Percentiles rank a stretch among this genome's conserved stretches.
Evolutionary conservation across 2,888 invertebrate genomes (phyloP).

Genomic region (Geophilus truncorum): DNA sequence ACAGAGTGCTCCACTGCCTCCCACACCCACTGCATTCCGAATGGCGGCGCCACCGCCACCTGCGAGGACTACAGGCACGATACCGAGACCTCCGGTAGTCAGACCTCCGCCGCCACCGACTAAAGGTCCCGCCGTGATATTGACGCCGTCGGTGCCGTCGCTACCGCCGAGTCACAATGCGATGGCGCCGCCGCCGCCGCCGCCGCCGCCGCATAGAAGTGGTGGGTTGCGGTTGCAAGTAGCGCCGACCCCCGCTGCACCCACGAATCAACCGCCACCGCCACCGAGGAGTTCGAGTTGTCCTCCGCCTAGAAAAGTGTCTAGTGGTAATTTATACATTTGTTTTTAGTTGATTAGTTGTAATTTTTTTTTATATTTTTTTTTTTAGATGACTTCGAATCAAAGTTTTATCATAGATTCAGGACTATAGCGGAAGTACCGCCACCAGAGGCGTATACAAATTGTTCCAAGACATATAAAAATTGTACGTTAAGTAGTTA

Average conservation of each 20-base stretch:
- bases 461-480: constrained; percentile 44
- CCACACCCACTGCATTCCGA: constrained; percentile 37
- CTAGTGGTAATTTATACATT: background rate
- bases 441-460: constrained; percentile 60
- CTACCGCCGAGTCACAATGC: background rate
- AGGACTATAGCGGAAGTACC: constrained; percentile 61
- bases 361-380: background rate
- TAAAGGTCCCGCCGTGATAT: background rate
- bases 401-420: constrained; percentile 63
- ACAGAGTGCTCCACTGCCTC: constrained; percentile 59
- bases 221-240: constrained; percentile 38
- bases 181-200: constrained; percentile 13
- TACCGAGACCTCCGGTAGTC: constrained; percentile 5
- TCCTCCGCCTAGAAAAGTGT: background rate
- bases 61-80: constrained; percentile 39
- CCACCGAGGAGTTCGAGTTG: constrained; percentile 51
- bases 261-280: constrained; percentile 51
- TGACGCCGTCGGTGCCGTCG: constrained; percentile 50
- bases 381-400: constrained; percentile 58
- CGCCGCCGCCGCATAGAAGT: constrained; percentile 32
- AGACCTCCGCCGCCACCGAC: constrained; percentile 21
- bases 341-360: background rate
- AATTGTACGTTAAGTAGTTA: constrained; percentile 52
- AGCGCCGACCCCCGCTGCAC: background rate
- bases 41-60: constrained; percentile 54